Evolutionary conservation across 92 coral and sea anemone species (phyloP).

Genomic region (Zoanthus sansibaricus): DNA sequence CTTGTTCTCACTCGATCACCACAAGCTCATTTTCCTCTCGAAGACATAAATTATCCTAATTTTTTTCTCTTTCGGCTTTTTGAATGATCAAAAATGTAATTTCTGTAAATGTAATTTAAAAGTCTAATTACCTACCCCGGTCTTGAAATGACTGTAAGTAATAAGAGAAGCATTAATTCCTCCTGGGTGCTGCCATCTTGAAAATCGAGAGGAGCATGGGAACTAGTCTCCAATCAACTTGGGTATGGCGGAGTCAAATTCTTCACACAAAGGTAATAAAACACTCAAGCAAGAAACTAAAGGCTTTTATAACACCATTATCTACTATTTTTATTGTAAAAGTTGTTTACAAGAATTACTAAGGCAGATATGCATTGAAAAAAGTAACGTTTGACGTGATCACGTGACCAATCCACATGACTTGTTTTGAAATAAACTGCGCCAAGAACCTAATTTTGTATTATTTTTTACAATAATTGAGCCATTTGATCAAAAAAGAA

Average conservation of each 20-base stretch:
- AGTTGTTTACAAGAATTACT: slow-evolving; percentile 19
- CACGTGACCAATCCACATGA: slow-evolving; percentile 23
- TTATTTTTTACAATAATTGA: not conserved
- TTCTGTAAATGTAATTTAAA: not conserved
- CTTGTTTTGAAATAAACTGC: not conserved
- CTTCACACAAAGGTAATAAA: not conserved
- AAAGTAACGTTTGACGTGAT: not conserved
- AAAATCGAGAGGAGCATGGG: slow-evolving; percentile 7
- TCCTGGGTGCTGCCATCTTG: not conserved
- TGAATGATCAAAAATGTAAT: not conserved
- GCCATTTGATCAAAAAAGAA: not conserved
- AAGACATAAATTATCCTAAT: too few relatives aligned
- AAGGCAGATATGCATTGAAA: not conserved
- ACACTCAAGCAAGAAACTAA: not conserved
- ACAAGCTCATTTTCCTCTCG: not conserved
- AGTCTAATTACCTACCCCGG: not conserved
- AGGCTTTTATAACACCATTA: not conserved
- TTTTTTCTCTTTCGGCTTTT: too few relatives aligned
- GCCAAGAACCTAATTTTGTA: not conserved
- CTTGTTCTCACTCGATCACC: not conserved
- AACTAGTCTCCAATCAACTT: not conserved
- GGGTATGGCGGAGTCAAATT: slow-evolving; percentile 9
- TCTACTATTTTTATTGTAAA: not conserved
- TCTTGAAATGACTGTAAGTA: not conserved
- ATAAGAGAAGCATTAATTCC: not conserved